Evolutionary conservation across 2,113 vertebrate species (phyloP).

Genomic region (Seriola rivoliana): DNA sequence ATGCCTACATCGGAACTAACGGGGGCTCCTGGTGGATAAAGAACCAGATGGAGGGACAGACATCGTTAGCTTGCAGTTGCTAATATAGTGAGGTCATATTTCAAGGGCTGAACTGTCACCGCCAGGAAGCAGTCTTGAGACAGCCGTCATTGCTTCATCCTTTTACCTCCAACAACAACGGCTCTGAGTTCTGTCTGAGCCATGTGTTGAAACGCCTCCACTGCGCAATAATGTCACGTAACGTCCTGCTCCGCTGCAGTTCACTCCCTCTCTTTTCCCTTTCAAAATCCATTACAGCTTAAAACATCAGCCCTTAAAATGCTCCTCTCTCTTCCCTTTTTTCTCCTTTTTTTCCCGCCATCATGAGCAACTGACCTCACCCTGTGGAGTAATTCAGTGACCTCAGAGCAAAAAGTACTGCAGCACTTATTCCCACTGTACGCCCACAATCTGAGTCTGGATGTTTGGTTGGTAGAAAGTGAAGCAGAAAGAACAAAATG

Average conservation of each 20-base stretch:
- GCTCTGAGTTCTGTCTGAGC: slow-evolving; percentile 3
- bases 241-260: slow-evolving; percentile 21
- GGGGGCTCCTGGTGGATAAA: slow-evolving; percentile 46
- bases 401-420: slow-evolving; percentile 54
- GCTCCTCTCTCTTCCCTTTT: neutral
- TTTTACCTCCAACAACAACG: slow-evolving; percentile 7
- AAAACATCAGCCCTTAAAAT: slow-evolving; percentile 48
- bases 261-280: slow-evolving; percentile 17
- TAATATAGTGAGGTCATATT: slow-evolving; percentile 43
- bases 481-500: slow-evolving; percentile 42
- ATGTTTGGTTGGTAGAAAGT: slow-evolving; percentile 27
- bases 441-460: slow-evolving; percentile 12
- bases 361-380: slow-evolving; percentile 56
- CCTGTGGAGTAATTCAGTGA: slow-evolving; percentile 39
- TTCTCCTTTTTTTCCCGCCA: slow-evolving; percentile 28
- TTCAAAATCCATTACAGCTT: slow-evolving; percentile 40
- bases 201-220: slow-evolving; percentile 20
- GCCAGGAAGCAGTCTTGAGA: slow-evolving; percentile 20
- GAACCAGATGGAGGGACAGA: slow-evolving; percentile 50
- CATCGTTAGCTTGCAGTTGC: slow-evolving; percentile 11
- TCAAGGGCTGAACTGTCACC: slow-evolving; percentile 21
- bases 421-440: slow-evolving; percentile 29
- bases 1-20: slow-evolving; percentile 57
- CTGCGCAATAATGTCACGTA: slow-evolving; percentile 18
- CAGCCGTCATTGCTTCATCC: slow-evolving; percentile 15